phyloP scores from a whole-genome alignment of 2,888 invertebrate genomes.

The Sinopyrophorus schimmeli region DNA sequence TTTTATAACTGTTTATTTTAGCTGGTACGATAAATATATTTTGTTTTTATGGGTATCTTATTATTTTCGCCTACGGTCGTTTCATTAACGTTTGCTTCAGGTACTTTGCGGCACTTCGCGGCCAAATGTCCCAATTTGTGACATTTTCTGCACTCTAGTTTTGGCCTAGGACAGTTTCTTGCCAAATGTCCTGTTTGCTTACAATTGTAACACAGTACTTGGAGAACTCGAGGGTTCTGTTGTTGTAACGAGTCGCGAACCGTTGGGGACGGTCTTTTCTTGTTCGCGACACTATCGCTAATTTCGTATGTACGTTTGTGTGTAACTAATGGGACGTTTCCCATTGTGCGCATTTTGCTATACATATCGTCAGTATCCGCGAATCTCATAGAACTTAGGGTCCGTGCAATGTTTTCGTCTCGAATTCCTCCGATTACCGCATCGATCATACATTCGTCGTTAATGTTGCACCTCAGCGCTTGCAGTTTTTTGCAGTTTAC shows the following conservation, averaged over 20 bases:
- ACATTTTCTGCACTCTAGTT: conserved; percentile 8
- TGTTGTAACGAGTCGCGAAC: too few species aligned
- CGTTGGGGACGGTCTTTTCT: too few species aligned
- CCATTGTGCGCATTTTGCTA: conserved; percentile 21
- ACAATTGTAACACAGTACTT: conserved; percentile 13
- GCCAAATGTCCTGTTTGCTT: not conserved
- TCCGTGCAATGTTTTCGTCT: conserved; percentile 28
- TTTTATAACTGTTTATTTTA: conserved; percentile 3
- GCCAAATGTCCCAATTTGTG: conserved; percentile 3
- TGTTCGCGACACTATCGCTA: too few species aligned
- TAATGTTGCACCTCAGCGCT: conserved; percentile 23
- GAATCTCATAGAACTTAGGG: conserved; percentile 19
- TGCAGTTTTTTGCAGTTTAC: conserved; percentile 31
- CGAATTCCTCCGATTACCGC: conserved; percentile 33
- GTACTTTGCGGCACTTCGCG: conserved; percentile 4
- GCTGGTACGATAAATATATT: conserved; percentile 11
- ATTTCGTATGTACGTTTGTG: not conserved
- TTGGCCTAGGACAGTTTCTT: conserved; percentile 8
- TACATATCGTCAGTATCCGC: conserved; percentile 13
- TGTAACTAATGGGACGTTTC: conserved; percentile 6
- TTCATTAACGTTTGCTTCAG: not conserved
- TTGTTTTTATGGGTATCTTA: too few species aligned
- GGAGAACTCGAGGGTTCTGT: too few species aligned
- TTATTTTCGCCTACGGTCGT: not conserved
- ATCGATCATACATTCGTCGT: conserved; percentile 32